A percentile compares a stretch with the other conserved stretches of the same genome.
Evolutionary conservation across 2,113 vertebrate species (phyloP).

Genomic region (Leucosticte australis): DNA sequence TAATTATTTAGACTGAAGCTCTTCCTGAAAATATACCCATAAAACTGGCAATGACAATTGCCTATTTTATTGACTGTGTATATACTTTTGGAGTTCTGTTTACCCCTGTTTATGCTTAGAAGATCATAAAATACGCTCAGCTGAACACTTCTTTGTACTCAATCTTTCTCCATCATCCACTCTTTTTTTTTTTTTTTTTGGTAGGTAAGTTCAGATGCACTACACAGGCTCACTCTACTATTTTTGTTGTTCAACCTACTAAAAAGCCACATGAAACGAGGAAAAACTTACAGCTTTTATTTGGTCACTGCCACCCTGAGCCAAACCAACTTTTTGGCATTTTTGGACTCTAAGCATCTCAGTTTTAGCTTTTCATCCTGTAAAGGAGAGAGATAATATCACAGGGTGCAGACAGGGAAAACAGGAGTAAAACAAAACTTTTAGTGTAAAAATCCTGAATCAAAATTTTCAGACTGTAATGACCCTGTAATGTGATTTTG

Average conservation of each 20-base stretch:
- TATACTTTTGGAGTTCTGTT: not conserved
- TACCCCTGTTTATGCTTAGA: not conserved
- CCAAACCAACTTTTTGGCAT: constrained; percentile 63
- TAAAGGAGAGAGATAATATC: constrained; percentile 34
- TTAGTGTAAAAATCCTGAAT: constrained; percentile 25
- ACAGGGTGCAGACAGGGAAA: constrained; percentile 46
- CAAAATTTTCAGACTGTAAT: constrained; percentile 44
- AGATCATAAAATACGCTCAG: not conserved
- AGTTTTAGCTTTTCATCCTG: constrained; percentile 41
- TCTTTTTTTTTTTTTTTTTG: not conserved
- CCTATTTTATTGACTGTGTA: not conserved
- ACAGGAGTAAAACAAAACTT: constrained; percentile 26
- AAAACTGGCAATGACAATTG: not conserved
- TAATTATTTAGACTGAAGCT: not conserved
- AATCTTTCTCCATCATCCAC: not conserved
- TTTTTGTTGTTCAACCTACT: constrained; percentile 50
- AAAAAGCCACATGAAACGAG: constrained; percentile 69
- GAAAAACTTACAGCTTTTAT: constrained; percentile 49
- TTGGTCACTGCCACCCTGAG: constrained; percentile 49
- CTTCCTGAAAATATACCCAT: not conserved
- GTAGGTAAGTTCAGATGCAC: not conserved
- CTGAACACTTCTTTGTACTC: not conserved
- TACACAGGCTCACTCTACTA: not conserved
- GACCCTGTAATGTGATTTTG: not conserved
- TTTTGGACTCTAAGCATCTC: constrained; percentile 60